Percentiles rank a stretch among this genome's conserved stretches.
Conservation (phyloP, 2,113 vertebrate species). For the Peromyscus leucopus region DNA sequence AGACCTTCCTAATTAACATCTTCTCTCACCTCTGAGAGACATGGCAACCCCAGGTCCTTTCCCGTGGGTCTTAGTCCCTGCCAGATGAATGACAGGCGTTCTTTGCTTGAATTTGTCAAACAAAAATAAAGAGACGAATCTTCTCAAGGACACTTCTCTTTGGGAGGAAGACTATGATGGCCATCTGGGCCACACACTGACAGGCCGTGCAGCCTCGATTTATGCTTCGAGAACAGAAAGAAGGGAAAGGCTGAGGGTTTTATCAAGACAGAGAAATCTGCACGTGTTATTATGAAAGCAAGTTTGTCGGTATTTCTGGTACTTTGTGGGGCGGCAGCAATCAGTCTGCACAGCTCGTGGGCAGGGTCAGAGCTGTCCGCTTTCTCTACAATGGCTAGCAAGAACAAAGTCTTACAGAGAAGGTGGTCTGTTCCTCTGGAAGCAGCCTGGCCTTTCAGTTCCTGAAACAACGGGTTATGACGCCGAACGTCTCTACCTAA, state of each 20-base stretch:
- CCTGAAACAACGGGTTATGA: background rate
- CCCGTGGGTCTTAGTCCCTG: background rate
- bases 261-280: background rate
- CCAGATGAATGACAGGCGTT: background rate
- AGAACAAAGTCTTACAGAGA: background rate
- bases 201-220: background rate
- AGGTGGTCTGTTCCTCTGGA: background rate
- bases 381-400: background rate
- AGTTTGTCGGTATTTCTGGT: no score
- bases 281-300: background rate
- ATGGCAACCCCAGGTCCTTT: background rate
- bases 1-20: slow-evolving; percentile 37
- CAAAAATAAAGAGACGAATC: background rate
- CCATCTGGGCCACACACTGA: background rate
- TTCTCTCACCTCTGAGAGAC: background rate
- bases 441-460: background rate
- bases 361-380: background rate
- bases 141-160: background rate
- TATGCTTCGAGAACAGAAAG: background rate
- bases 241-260: background rate
- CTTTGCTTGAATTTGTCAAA: slow-evolving; percentile 18
- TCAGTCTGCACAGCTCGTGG: background rate
- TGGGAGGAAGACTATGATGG: background rate
- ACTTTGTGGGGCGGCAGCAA: background rate
- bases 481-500: background rate